phyloP scores from a whole-genome alignment of 2,797 vertebrate species.

The Urocyon cinereoargenteus region DNA sequence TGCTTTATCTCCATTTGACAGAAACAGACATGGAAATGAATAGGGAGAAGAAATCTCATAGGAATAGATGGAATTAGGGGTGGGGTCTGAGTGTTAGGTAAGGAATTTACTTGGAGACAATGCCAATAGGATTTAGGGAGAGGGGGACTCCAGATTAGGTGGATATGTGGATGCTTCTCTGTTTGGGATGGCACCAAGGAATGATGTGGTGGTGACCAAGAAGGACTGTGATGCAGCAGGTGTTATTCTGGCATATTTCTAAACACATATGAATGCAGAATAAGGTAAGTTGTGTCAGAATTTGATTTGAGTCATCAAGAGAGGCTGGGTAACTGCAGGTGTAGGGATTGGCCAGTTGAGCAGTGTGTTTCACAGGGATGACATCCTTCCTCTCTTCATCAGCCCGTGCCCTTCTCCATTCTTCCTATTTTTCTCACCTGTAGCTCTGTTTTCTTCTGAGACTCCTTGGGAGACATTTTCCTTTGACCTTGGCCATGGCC shows the following conservation, averaged over 20 bases:
- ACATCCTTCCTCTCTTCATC: neutral
- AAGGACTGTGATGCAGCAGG: neutral
- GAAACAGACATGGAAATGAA: neutral
- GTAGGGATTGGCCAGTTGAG: neutral
- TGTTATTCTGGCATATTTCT: neutral
- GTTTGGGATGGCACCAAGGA: neutral
- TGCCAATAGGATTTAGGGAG: neutral
- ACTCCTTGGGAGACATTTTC: neutral
- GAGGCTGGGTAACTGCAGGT: neutral
- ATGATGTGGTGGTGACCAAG: neutral
- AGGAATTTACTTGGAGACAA: neutral
- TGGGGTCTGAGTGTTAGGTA: neutral
- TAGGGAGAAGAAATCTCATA: neutral
- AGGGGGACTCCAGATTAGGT: neutral
- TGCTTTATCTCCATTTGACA: neutral
- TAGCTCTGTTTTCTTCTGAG: neutral
- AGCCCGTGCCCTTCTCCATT: neutral
- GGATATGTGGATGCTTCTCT: neutral
- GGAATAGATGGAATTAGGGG: neutral
- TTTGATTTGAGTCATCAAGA: neutral
- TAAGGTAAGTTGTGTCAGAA: neutral
- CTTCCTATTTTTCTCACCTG: neutral
- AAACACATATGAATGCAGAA: neutral
- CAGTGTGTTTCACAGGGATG: no score
- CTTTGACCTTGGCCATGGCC: neutral